Conservation (phyloP, 2,113 vertebrate species). For the Lophius piscatorius region DNA sequence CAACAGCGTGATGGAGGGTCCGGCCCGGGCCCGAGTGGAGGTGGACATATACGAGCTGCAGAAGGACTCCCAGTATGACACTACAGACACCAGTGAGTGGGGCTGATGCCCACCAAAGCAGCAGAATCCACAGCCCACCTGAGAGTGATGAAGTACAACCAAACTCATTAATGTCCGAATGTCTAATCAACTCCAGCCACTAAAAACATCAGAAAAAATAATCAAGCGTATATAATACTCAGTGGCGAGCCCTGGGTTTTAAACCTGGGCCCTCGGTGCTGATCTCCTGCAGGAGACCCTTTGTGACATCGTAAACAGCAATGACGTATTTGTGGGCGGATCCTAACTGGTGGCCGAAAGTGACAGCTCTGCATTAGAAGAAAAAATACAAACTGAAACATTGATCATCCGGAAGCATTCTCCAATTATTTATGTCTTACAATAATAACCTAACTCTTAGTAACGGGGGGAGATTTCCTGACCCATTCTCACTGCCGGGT, state of each 20-base stretch:
- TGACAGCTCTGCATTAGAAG: too few species aligned
- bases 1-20: conserved; percentile 89
- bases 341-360: too few species aligned
- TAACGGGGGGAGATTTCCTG: too few species aligned
- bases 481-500: too few species aligned
- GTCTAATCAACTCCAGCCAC: conserved; percentile 24
- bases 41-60: conserved; percentile 94
- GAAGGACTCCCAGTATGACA: conserved; percentile 94
- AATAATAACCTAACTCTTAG: too few species aligned
- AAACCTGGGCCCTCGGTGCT: too few species aligned
- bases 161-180: conserved; percentile 9
- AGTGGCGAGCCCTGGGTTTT: conserved; percentile 7
- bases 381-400: too few species aligned
- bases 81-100: conserved; percentile 92
- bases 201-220: conserved; percentile 9
- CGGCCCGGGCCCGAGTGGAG: conserved; percentile 86
- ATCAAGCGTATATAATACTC: conserved; percentile 22
- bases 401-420: too few species aligned
- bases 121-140: conserved; percentile 3
- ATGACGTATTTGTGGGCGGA: too few species aligned
- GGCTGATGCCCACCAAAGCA: conserved; percentile 29
- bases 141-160: conserved; percentile 23
- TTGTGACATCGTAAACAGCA: too few species aligned
- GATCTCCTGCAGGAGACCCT: too few species aligned
- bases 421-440: too few species aligned